These are phyloP conservation scores for Sanderia malayensis DNA, from an alignment of 30 jellyfish, hydroid and myxozoan genomes.

Conservation along the genomic window DNA sequence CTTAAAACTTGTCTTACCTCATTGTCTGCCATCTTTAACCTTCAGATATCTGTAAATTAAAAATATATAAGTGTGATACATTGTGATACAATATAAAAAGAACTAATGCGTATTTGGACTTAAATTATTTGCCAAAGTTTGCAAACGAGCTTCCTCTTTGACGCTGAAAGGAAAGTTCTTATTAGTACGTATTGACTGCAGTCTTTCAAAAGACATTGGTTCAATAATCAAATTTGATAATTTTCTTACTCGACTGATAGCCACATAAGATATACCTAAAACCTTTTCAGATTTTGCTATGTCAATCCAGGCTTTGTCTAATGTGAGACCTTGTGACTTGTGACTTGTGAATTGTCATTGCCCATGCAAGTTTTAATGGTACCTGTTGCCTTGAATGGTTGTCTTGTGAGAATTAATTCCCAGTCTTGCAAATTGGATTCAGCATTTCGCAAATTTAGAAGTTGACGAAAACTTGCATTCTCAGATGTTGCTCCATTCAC, in stretches of 20 bases:
- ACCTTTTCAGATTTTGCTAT: slow-evolving; percentile 43
- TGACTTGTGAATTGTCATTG: slow-evolving; percentile 79
- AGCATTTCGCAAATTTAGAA: too few species aligned
- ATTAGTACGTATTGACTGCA: neutral
- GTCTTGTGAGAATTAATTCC: too few species aligned
- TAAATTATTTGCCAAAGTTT: slow-evolving; percentile 3
- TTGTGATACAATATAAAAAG: too few species aligned
- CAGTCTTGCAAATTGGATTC: too few species aligned
- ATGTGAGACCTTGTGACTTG: slow-evolving; percentile 76
- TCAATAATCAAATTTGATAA: slow-evolving; percentile 29
- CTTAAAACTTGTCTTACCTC: too few species aligned
- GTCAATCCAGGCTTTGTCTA: slow-evolving; percentile 57
- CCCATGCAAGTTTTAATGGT: slow-evolving; percentile 69
- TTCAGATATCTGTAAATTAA: too few species aligned
- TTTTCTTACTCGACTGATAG: slow-evolving; percentile 52
- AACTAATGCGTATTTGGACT: too few species aligned
- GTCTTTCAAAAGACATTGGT: slow-evolving; percentile 46
- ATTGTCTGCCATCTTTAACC: too few species aligned
- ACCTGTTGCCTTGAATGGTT: slow-evolving; percentile 60
- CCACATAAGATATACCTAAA: slow-evolving; percentile 68
- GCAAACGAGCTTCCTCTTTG: slow-evolving; percentile 34
- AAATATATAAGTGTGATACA: too few species aligned
- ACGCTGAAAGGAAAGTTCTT: neutral
- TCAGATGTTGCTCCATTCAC: too few species aligned
- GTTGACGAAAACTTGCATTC: too few species aligned